Base-by-base conservation (phyloP, 2,797 vertebrate genomes). In the Danio aesculapii region DNA sequence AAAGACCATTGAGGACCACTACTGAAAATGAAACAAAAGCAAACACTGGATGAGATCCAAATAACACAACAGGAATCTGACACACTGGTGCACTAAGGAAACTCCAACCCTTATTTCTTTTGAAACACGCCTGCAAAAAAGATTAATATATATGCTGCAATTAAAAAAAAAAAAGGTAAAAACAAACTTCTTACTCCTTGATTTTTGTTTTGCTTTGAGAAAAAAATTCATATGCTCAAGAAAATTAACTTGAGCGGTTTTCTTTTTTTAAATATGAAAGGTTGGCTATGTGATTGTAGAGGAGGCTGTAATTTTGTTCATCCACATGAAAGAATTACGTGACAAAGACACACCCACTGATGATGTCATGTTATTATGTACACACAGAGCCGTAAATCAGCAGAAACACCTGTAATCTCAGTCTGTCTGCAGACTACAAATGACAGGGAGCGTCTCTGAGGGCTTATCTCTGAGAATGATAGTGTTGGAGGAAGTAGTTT, bases 31-130 rank as follows among this genome's bases (percentile, higher is more conserved):
- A 52, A 75, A 63, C 72, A 21, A 55, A 77, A 49, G 21, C 63
- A 68, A 77, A 49, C 8, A 44, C 64, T 79, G 77, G 77, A 79
- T 52, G 30, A 70, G 39, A 59, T 79, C 39, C 67, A 79, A 71
- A 53, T 9, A n/a, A 46, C 49, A 62, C 66, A 78, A 52, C 0
- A 7, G 6, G 43, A 50, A 57, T 68, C 50, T 46, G 47, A 76
- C 62, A 21, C 47, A 47, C 43, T 59, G 14, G 44, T 30, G 58
- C 21, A 43, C 39, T 76, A 55, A 66, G 61, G 39, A 64, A 3
- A 66, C n/a, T 55, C 16, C 41, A 43, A 3, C 12, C n/a, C 46
- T 13, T 13, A 67, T 57, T 39, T 17, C 10, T 10, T 6, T 19
- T 59, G 9, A 43, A 59, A 50, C 7, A 9, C 11, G 16, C 13